Percentiles rank a stretch among this genome's conserved stretches.
These are phyloP conservation scores for Tapera naevia DNA, from an alignment of 2,797 vertebrate species.

Conservation along the genomic window DNA sequence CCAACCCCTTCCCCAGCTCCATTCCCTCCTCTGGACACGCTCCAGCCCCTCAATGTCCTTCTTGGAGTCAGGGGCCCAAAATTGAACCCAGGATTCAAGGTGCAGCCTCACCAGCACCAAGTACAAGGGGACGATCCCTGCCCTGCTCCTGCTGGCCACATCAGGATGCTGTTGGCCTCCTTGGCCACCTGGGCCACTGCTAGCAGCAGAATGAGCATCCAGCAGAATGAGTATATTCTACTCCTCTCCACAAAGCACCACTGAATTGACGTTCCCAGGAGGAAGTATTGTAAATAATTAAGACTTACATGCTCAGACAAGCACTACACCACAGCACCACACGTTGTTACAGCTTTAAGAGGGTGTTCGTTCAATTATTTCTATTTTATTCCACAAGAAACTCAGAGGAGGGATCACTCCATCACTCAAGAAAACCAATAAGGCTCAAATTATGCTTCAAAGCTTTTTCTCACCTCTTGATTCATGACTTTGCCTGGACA, in stretches of 20 bases:
- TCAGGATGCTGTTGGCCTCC: too few relatives aligned
- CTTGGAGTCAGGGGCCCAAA: too few relatives aligned
- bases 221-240: neutral
- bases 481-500: neutral
- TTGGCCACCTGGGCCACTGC: too few relatives aligned
- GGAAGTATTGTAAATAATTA: neutral
- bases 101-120: too few relatives aligned
- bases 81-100: too few relatives aligned
- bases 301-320: neutral
- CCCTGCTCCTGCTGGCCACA: too few relatives aligned
- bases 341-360: neutral
- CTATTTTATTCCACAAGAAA: neutral
- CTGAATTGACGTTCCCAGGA: neutral
- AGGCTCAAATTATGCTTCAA: neutral
- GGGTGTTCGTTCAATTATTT: neutral
- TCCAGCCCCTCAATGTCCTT: too few relatives aligned
- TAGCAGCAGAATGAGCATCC: too few relatives aligned
- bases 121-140: too few relatives aligned
- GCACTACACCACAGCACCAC: neutral
- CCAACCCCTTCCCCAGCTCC: too few relatives aligned
- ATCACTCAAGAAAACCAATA: neutral
- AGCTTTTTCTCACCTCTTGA: neutral
- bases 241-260: neutral
- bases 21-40: too few relatives aligned
- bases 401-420: neutral